Evolutionary conservation across 2,797 vertebrate species (phyloP).

Genomic region (Gila robusta): DNA sequence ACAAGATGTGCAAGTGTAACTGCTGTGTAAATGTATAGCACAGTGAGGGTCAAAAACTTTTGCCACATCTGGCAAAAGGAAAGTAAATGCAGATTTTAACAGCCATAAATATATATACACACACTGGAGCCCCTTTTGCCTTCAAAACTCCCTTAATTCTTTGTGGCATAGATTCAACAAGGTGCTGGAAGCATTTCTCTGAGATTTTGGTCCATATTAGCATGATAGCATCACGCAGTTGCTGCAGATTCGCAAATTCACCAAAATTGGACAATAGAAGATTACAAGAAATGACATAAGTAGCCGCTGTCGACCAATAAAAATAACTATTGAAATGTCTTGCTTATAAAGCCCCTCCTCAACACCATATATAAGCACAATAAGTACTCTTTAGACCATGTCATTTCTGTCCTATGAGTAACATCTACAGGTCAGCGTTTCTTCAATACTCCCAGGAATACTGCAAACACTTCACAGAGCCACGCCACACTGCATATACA

Average conservation of each 20-base stretch:
- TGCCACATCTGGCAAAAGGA: neutral
- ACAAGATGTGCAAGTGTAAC: slow-evolving; percentile 33
- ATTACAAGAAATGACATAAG: neutral
- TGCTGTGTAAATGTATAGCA: slow-evolving; percentile 4
- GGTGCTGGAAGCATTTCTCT: neutral
- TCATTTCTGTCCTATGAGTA: slow-evolving; percentile 27
- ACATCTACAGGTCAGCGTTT: slow-evolving; percentile 38
- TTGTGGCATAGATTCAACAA: neutral
- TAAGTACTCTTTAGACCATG: neutral
- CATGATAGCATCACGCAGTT: neutral
- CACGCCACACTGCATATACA: neutral
- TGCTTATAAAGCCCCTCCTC: neutral
- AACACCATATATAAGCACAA: slow-evolving; percentile 18
- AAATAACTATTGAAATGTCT: slow-evolving; percentile 9
- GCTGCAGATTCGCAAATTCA: too few species aligned
- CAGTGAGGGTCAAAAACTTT: neutral
- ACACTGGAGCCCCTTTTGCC: neutral
- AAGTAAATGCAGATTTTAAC: neutral
- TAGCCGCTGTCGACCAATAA: neutral
- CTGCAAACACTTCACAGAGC: slow-evolving; percentile 24
- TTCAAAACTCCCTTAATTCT: too few species aligned
- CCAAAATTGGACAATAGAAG: neutral
- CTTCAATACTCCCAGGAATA: slow-evolving; percentile 13
- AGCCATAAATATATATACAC: neutral
- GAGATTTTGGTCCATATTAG: neutral